Conservation (phyloP, 2,888 invertebrate genomes). For the Athetis lepigone region DNA sequence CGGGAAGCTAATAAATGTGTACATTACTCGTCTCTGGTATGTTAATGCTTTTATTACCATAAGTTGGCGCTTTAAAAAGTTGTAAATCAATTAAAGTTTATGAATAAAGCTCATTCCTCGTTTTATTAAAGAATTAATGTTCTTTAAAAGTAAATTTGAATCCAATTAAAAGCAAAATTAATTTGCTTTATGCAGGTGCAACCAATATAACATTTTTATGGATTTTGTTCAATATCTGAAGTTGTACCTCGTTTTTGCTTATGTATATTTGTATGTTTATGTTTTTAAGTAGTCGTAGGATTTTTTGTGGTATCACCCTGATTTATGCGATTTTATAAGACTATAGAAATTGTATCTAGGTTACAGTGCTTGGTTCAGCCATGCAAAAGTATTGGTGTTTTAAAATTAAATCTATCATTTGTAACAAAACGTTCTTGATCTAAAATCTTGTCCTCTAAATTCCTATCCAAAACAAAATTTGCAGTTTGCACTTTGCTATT, state of each 20-base stretch:
- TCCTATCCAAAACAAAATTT: slow-evolving; percentile 17
- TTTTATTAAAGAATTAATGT: slow-evolving; percentile 31
- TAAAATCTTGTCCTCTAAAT: slow-evolving; percentile 10
- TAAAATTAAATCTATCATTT: background rate
- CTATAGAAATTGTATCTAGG: background rate
- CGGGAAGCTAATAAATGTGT: slow-evolving; percentile 73
- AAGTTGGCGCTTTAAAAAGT: slow-evolving; percentile 58
- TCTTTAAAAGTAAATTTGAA: slow-evolving; percentile 22
- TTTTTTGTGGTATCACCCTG: no score
- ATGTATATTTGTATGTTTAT: no score
- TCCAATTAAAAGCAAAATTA: slow-evolving; percentile 20
- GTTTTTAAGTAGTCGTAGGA: no score
- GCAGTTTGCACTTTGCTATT: slow-evolving; percentile 35
- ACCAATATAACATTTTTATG: background rate
- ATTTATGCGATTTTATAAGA: background rate
- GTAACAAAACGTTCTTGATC: background rate
- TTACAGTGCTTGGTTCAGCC: no score
- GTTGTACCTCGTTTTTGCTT: background rate
- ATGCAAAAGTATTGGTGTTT: background rate
- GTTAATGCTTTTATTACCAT: slow-evolving; percentile 70
- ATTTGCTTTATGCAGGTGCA: slow-evolving; percentile 7
- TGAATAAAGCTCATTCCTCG: slow-evolving; percentile 36
- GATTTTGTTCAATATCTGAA: slow-evolving; percentile 1
- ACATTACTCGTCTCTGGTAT: slow-evolving; percentile 61
- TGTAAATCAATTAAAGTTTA: slow-evolving; percentile 65